phyloP scores from a whole-genome alignment of 2,113 vertebrate species.

The rat (Rattus norvegicus) region GRCr8 NC_086027.1:82172001-82172500 shows the following conservation, averaged over 20 bases:
- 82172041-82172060: background rate
- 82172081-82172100: background rate
- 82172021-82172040: background rate
- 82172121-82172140: background rate
- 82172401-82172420: background rate
- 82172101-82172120: background rate
- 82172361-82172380: background rate
- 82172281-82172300: background rate
- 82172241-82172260: slow-evolving; percentile 12
- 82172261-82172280: background rate
- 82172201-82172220: background rate
- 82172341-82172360: background rate
- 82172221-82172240: slow-evolving; percentile 9
- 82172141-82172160: background rate
- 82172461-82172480: background rate
- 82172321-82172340: background rate
- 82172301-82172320: background rate
- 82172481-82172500: background rate
- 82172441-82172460: background rate
- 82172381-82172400: background rate
- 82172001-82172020: background rate
- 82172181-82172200: slow-evolving; percentile 31
- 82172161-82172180: background rate
- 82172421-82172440: background rate
- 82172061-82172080: background rate